Base-by-base conservation (phyloP, 2,113 vertebrate genomes). In the Hydrochoerus hydrochaeris region DNA sequence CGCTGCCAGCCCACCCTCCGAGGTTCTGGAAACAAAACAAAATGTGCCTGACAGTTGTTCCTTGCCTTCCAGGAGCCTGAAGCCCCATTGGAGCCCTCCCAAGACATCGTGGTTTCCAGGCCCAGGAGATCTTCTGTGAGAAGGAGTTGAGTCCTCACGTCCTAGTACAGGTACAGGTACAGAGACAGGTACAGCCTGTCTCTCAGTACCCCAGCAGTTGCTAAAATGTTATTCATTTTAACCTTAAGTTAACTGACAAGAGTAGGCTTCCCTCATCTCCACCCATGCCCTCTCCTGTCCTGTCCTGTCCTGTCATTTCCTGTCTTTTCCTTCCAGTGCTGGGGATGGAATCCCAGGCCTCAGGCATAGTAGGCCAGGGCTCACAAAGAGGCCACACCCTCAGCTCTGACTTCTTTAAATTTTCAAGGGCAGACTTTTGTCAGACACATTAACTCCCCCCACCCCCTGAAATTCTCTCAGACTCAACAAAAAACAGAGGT, bases 41-140 rank as follows among this genome's bases (percentile, higher is more conserved):
- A 9, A 26, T 22, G 30, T 0, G 1, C 46, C 73, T 97, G 28
- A 97, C 13, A 1, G 57, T 41, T 88, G 85, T 85, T 52, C 57
- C 5, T 91, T 95, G 87, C 49, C 41, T 94, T 81, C 35, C 60
- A 97, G 96, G 96, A 88, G 54, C 35, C 35, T 9, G 77, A 30
- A 22, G 77, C 13, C 28, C 0, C 19, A 0, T 28, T 3, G 20
- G 13, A 16, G 2, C 65, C 28, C 14, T 81, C 8, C n/a, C 20
- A 38, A 87, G 77, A 62, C 46, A 0, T 30, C 60, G 58, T 16
- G 52, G 63, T 81, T n/a, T 11, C 62, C 22, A 44, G 65, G 75
- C n/a, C 17, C 38, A 14, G 35, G 75, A 0, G 22, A 30, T 49
- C 12, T 1, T n/a, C 30, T 0, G 91, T 62, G 73, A 85, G 69